Conservation (phyloP, 2,888 invertebrate species). For the Imbricaverruca yamaguchii region DNA sequence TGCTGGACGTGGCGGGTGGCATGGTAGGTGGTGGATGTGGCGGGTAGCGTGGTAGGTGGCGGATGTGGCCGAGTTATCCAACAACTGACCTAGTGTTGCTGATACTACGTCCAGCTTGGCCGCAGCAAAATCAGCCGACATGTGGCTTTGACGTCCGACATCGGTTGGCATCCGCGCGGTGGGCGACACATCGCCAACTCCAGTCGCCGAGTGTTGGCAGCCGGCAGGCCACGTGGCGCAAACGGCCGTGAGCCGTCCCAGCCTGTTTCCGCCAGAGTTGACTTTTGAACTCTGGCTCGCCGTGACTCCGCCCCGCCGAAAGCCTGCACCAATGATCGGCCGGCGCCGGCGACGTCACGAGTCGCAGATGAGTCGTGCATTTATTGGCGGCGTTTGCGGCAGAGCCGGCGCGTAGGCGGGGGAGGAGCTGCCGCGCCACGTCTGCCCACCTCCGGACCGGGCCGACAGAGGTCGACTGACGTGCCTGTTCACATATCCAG, state of each 20-base stretch:
- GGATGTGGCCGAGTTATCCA: no score
- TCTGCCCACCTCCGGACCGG: neutral
- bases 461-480: neutral
- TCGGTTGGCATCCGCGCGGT: no score
- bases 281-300: conserved; percentile 12
- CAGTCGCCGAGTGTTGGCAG: no score
- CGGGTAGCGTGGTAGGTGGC: no score
- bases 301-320: neutral
- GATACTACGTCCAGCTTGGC: no score
- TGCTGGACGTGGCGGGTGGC: no score
- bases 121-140: no score
- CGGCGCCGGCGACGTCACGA: neutral
- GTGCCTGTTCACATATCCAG: neutral
- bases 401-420: neutral
- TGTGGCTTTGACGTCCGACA: no score
- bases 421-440: neutral
- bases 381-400: neutral
- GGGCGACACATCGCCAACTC: no score
- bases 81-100: no score
- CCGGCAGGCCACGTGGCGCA: no score
- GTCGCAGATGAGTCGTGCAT: conserved; percentile 15
- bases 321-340: neutral
- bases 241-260: neutral
- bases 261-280: neutral
- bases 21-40: no score